Conservation (phyloP, 2,888 invertebrate species). For the Cosmorhoe ocellata region DNA sequence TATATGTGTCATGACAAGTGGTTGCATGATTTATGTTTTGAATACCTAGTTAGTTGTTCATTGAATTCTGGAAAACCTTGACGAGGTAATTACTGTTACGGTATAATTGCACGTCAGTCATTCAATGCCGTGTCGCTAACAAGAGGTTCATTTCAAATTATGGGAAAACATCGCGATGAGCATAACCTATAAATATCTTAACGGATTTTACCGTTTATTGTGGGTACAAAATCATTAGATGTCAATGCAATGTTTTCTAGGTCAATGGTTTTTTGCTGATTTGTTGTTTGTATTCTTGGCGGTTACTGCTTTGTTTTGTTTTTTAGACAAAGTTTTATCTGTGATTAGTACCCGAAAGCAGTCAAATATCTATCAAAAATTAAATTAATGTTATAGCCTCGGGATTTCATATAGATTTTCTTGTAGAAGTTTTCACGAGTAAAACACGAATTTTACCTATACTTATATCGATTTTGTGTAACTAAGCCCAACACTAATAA, state of each 20-base stretch:
- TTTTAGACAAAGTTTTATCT: too few relatives aligned
- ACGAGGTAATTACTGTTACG: slow-evolving; percentile 16
- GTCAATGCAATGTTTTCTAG: slow-evolving; percentile 4
- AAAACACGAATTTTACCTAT: background rate
- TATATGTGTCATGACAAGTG: background rate
- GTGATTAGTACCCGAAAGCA: too few relatives aligned
- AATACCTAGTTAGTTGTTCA: background rate
- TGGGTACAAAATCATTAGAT: slow-evolving; percentile 15
- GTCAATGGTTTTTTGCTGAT: slow-evolving; percentile 12
- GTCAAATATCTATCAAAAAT: too few relatives aligned
- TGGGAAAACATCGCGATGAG: slow-evolving; percentile 16
- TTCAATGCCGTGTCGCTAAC: slow-evolving; percentile 15
- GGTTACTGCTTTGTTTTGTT: background rate
- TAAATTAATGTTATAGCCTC: too few relatives aligned
- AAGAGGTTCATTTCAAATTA: slow-evolving; percentile 14
- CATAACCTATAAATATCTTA: slow-evolving; percentile 9
- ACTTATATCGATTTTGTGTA: slow-evolving; percentile 1
- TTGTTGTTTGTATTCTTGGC: background rate
- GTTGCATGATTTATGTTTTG: background rate
- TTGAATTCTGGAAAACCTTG: slow-evolving; percentile 10
- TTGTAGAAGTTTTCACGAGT: background rate
- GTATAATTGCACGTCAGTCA: slow-evolving; percentile 13
- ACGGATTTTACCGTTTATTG: slow-evolving; percentile 20
- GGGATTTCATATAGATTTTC: too few relatives aligned
- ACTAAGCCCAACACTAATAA: slow-evolving; percentile 18